phyloP scores from a whole-genome alignment of 2,113 vertebrate genomes.

The Corvus hawaiiensis region DNA sequence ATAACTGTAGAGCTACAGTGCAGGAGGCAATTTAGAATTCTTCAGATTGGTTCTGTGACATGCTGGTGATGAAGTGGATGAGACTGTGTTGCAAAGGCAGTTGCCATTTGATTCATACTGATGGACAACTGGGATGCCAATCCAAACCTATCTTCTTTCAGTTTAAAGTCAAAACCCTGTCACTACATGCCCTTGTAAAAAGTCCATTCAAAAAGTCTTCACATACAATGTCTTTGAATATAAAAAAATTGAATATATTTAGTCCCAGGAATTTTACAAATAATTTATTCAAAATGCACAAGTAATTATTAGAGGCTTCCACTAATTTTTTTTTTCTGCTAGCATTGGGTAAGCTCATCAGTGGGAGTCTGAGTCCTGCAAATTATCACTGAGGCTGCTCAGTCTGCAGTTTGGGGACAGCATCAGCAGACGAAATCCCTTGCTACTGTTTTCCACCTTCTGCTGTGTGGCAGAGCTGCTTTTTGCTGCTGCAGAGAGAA shows the following conservation, averaged over 20 bases:
- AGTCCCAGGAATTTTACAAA: background rate
- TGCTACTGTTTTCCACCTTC: background rate
- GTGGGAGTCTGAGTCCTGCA: background rate
- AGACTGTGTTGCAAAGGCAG: background rate
- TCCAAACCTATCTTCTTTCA: background rate
- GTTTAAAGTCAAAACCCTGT: background rate
- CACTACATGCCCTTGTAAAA: background rate
- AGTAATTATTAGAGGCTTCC: background rate
- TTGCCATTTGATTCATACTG: background rate
- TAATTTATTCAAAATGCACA: background rate
- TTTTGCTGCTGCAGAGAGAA: background rate
- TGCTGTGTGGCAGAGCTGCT: background rate
- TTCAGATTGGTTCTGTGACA: background rate
- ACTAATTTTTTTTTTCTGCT: background rate
- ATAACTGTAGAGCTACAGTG: background rate
- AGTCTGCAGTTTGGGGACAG: background rate
- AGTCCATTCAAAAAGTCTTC: background rate
- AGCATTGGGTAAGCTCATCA: background rate
- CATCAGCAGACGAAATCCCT: background rate
- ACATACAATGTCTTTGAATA: background rate
- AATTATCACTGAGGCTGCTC: background rate
- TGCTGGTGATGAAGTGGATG: background rate
- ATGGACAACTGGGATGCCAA: background rate
- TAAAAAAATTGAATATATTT: background rate
- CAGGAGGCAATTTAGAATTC: background rate